Percentiles rank a stretch among this genome's conserved stretches.
Evolutionary conservation across 2,797 vertebrate species (phyloP).

Genomic region (Sarcoramphus papa): DNA sequence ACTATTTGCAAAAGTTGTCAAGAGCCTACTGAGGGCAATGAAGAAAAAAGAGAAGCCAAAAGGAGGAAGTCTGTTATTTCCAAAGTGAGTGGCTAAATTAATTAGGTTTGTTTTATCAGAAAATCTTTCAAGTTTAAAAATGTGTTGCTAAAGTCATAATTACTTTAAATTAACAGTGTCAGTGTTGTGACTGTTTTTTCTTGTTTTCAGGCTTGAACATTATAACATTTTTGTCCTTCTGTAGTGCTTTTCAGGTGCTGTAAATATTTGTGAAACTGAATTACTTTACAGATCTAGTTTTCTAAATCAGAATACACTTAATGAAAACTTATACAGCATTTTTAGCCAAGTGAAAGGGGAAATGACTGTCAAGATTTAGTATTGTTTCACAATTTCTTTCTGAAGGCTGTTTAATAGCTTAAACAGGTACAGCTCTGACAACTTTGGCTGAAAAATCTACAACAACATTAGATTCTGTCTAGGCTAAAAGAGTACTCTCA

Average conservation of each 20-base stretch:
- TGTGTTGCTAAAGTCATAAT: background rate
- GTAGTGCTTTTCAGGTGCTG: background rate
- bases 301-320: background rate
- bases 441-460: background rate
- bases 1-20: background rate
- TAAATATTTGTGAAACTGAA: background rate
- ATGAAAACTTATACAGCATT: background rate
- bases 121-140: background rate
- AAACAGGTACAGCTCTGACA: background rate
- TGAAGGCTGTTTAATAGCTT: background rate
- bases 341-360: background rate
- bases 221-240: background rate
- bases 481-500: background rate
- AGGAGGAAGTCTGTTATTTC: conserved; percentile 2
- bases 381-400: background rate
- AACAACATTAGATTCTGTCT: background rate
- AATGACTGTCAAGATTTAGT: background rate
- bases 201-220: background rate
- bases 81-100: conserved; percentile 14
- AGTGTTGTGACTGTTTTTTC: background rate
- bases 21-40: conserved; percentile 13
- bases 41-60: conserved; percentile 20
- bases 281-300: background rate
- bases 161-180: background rate
- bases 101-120: background rate